Percentiles rank a stretch among this genome's conserved stretches.
Conservation (phyloP, 2,797 vertebrate species). For the Thripadectes ignobilis region DNA sequence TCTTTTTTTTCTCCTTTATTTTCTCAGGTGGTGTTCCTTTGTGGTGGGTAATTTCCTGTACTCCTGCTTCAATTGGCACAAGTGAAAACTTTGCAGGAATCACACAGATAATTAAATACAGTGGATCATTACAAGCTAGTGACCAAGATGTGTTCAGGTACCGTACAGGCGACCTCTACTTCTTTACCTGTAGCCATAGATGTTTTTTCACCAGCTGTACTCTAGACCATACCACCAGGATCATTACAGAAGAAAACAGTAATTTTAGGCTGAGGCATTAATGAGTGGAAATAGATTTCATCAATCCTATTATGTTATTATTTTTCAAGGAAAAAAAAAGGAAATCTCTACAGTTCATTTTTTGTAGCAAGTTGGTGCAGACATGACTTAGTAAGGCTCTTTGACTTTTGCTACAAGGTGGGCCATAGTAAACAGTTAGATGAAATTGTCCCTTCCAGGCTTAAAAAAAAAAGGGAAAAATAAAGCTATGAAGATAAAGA, state of each 20-base stretch:
- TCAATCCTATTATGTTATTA: not conserved
- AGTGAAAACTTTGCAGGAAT: not conserved
- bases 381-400: not conserved
- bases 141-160: not conserved
- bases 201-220: not conserved
- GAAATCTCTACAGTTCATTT: not conserved
- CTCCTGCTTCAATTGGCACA: conserved; percentile 2
- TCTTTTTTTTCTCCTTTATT: conserved; percentile 8
- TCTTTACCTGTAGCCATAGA: not conserved
- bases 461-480: rapidly evolving
- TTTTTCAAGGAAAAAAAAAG: not conserved
- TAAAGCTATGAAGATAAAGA: not conserved
- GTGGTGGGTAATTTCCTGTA: conserved; percentile 60
- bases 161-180: not conserved
- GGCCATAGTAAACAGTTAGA: not conserved
- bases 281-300: not conserved
- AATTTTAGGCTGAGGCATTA: not conserved
- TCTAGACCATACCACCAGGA: not conserved
- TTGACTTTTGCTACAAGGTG: not conserved
- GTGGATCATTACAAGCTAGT: not conserved
- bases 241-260: not conserved
- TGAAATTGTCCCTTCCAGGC: not conserved
- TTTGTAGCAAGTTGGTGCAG: not conserved
- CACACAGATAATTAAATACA: not conserved
- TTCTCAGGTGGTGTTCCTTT: conserved; percentile 31